Base-by-base conservation (phyloP, 2,888 invertebrate genomes). In the Piscicola geometra region DNA sequence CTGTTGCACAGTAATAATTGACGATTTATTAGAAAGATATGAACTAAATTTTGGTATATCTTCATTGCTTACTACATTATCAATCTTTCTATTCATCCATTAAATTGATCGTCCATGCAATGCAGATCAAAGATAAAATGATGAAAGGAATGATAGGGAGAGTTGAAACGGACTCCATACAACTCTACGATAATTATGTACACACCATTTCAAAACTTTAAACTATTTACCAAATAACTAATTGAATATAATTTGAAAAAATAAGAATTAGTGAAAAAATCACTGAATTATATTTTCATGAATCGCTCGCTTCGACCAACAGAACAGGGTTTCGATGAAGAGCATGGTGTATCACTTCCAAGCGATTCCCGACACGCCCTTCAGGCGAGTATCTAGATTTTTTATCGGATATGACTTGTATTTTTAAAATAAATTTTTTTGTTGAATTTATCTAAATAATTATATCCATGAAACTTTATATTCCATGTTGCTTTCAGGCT, bases 261-360 rank as follows among this genome's bases (percentile, higher is more conserved):
- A n/a, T n/a, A n/a, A n/a, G n/a, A n/a, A n/a, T n/a, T n/a, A n/a
- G n/a, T n/a, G n/a, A n/a, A n/a, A n/a, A n/a, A n/a, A n/a, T n/a
- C n/a, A n/a, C n/a, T n/a, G n/a, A n/a, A n/a, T n/a, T n/a, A n/a
- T n/a, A n/a, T n/a, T n/a, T n/a, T n/a, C n/a, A n/a, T n/a, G n/a
- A n/a, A n/a, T n/a, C n/a, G n/a, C n/a, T n/a, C n/a, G n/a, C n/a
- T n/a, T 56, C n/a, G 68, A 73, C 30, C 50, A 5, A 1, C 84
- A 95, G 94, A 92, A 90, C 89, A 89, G 95, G 77, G 92, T 92
- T 32, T 89, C 91, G 36, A 89, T 91, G 77, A 89, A 90, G 75
- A 90, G 89, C 81, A 90, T 92, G 77, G 90, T 91, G 82, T 95
- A 93, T 84, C 92, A 89, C 86, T 93, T 91, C 89, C 90, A 89